A percentile compares a stretch with the other conserved stretches of the same genome.
These are phyloP conservation scores for Rana temporaria DNA, from an alignment of 2,113 vertebrate species.

Conservation along the genomic window DNA sequence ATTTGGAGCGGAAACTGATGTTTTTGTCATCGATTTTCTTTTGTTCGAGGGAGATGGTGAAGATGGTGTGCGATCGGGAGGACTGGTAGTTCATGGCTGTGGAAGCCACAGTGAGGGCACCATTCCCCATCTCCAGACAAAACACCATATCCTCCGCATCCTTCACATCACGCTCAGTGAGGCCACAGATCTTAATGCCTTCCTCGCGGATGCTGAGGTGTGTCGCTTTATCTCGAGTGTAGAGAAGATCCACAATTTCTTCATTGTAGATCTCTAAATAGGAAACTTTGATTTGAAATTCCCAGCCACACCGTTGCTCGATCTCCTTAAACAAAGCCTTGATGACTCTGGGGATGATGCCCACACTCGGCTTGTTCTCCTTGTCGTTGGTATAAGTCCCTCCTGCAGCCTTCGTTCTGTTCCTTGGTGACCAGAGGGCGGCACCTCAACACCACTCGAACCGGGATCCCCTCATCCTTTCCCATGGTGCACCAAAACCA, in stretches of 20 bases:
- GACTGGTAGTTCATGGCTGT: constrained; percentile 97
- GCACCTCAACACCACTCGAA: constrained; percentile 89
- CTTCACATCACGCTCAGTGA: constrained; percentile 83
- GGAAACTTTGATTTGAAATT: constrained; percentile 84
- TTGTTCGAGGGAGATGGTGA: constrained; percentile 91
- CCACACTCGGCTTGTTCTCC: constrained; percentile 84
- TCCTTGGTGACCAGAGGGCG: constrained; percentile 90
- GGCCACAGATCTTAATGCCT: constrained; percentile 93
- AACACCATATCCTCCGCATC: constrained; percentile 82
- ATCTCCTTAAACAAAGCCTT: constrained; percentile 83
- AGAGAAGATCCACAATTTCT: constrained; percentile 91
- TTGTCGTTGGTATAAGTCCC: constrained; percentile 88
- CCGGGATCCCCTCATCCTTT: constrained; percentile 87
- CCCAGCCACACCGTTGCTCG: constrained; percentile 75
- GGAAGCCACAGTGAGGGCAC: constrained; percentile 86
- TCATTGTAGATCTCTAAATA: constrained; percentile 98
- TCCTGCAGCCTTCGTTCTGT: constrained; percentile 85
- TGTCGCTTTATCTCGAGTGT: constrained; percentile 79
- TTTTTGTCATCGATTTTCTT: constrained; percentile 81
- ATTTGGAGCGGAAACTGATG: constrained; percentile 79
- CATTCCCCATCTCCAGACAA: constrained; percentile 92
- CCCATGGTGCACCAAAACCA: constrained; percentile 24
- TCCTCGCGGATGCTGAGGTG: constrained; percentile 90
- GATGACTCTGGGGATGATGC: constrained; percentile 93
- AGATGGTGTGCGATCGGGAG: constrained; percentile 95